Evolutionary conservation across 2,113 vertebrate species (phyloP).

Genomic region (Rhineura floridana): DNA sequence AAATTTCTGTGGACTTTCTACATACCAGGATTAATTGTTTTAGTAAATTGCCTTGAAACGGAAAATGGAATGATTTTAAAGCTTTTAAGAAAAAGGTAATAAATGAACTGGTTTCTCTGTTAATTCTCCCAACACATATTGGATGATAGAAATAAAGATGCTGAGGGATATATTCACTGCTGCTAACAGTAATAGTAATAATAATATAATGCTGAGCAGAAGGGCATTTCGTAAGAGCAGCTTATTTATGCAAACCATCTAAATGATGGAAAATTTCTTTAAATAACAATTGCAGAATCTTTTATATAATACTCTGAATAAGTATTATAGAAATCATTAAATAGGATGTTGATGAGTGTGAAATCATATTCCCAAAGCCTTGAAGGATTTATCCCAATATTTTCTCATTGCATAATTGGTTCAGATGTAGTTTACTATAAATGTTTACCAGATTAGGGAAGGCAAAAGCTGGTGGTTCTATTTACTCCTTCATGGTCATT

Average conservation of each 20-base stretch:
- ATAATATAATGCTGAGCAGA: background rate
- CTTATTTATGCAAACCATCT: background rate
- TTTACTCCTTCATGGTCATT: background rate
- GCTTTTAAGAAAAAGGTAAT: background rate
- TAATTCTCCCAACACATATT: background rate
- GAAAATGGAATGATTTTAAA: too few species aligned
- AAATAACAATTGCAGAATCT: background rate
- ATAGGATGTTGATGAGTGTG: background rate
- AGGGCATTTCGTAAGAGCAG: background rate
- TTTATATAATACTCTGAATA: background rate
- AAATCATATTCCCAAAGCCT: background rate
- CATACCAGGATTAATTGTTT: background rate
- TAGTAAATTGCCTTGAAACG: background rate
- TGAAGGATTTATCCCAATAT: background rate
- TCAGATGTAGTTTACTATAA: background rate
- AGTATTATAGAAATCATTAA: too few species aligned
- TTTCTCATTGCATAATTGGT: background rate
- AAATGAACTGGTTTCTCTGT: fast-evolving
- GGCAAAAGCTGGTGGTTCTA: background rate
- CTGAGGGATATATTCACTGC: fast-evolving
- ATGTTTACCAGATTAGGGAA: background rate
- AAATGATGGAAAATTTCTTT: background rate
- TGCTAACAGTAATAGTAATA: background rate
- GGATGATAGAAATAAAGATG: background rate
- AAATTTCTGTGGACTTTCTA: background rate